Evolutionary conservation across 2,888 invertebrate species (phyloP), one percentile per base, ranked within the genome.

Genomic region (Polydrusus cervinus): DNA sequence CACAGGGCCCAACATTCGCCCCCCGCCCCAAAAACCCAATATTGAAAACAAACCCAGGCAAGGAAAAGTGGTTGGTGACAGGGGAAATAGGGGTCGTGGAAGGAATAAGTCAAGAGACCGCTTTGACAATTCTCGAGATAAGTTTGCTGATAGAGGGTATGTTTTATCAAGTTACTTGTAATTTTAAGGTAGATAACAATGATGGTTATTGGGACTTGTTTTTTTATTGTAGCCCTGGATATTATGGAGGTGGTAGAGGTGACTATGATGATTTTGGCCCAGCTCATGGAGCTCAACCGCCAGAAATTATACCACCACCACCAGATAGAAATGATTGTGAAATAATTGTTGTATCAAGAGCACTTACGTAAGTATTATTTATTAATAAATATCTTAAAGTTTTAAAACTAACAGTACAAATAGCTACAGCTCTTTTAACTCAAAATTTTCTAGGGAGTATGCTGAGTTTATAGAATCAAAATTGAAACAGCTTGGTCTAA

Each of bases 381-480:
- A n/a, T n/a, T n/a, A n/a, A n/a, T 25, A 25, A 25, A 25, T 16
- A 13, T 30, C 3, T 47, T 45, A 53, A n/a, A 7, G 14, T n/a
- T n/a, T n/a, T n/a, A n/a, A n/a, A n/a, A n/a, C n/a, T n/a, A n/a
- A n/a, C n/a, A n/a, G n/a, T n/a, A n/a, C n/a, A n/a, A n/a, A n/a
- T n/a, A n/a, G n/a, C n/a, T n/a, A n/a, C n/a, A n/a, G n/a, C n/a
- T n/a, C n/a, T n/a, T n/a, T n/a, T n/a, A n/a, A 25, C 18, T 53
- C 57, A 45, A 57, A 18, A 18, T 18, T 47, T 76, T 83, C 65
- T 75, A 93, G 95, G 70, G 92, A 93, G 83, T 98, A 97, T 85
- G 97, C 96, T 0, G 97, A 97, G 85, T 93, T 91, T 82, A 94
- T 97, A 77, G 97, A 97, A 85, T 89, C 91, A 47, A 91, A 94